Base-by-base conservation (phyloP, 2,113 vertebrate species). In the Orycteropus afer region DNA sequence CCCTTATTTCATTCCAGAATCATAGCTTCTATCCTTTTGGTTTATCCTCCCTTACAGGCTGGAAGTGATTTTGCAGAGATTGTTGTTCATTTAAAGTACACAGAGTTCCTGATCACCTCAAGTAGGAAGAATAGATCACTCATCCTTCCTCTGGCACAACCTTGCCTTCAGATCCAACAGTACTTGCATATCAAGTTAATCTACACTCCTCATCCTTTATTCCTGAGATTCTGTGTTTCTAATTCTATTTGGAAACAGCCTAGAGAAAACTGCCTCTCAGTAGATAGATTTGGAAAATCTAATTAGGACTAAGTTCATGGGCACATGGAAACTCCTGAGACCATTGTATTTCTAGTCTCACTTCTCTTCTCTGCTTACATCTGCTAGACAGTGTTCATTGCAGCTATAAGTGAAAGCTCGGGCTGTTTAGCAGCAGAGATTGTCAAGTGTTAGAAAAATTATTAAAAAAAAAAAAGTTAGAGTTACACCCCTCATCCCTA, bases 131-230 rank as follows among this genome's bases (percentile, higher is more conserved):
- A 18, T 1, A 11, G 22, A 3, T 57, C 45, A 4, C 22, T 61
- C 10, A n/a, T 7, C 7, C 15, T 49, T 55, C 11, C 17, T 0
- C 1, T 5, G 4, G 1, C 1, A 2, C 0, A 7, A 23, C 1
- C 7, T 61, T 76, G 9, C 37, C 14, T 40, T 84, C 9, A n/a
- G 34, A 1, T 11, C 40, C 59, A 37, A 76, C 13, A 76, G 3
- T 3, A 34, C 45, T 13, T 15, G 0, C 22, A 78, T 2, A 1
- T 63, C 32, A 69, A 2, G 1, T 9, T 94, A 55, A 67, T 29
- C 9, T 37, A 7, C 23, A 29, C 55, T 17, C 6, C n/a, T 65
- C 5, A 47, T 57, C 63, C 1, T 53, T 49, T 32, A 29, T 76
- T 76, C 25, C 27, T 32, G 12, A 89, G 57, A 81, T 32, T 59